Base-by-base conservation (phyloP, 2,113 vertebrate genomes). In the Tragulus kanchil region DNA sequence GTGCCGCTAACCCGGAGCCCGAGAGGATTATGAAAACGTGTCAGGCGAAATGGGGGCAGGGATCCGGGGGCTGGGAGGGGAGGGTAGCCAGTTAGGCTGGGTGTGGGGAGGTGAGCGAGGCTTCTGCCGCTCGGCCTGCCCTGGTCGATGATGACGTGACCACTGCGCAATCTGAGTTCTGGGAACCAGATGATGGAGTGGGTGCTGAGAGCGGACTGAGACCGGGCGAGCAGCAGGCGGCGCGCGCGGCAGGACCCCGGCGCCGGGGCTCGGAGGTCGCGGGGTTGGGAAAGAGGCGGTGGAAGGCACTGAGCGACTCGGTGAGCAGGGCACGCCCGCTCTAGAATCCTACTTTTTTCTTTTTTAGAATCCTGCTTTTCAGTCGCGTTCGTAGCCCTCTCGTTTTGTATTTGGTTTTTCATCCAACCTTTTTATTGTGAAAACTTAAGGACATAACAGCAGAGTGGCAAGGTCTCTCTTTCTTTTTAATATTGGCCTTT, bases 111-210 rank as follows among this genome's bases (percentile, higher is more conserved):
- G 23, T 8, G 54, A 36, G 96, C 89, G 91, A 28, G 26, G 12
- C 17, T n/a, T 42, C 13, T 54, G 75, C 42, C 21, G 77, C 87
- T 8, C 79, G 67, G 93, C 16, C 42, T 93, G 48, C 77, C 87
- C 96, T 90, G 97, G 98, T 98, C 98, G 42, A 89, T 97, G 98
- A 98, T 97, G 98, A 98, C 89, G 3, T 62, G 97, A 97, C 98
- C 98, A 97, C 98, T 98, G 98, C 98, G 98, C 98, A 97, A 97
- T 97, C 98, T 92, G 98, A 98, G 96, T 95, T 95, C 96, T 91
- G 42, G 79, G 89, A 96, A 97, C 93, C 87, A 36, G 85, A 31
- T 98, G 98, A 98, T 97, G 95, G 90, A 97, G 56, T 62, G 90
- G 75, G 97, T 95, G 89, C 97, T 97, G 95, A 69, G 71, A 62